Percentiles rank a stretch among this genome's conserved stretches.
Conservation (phyloP, 1,140 invertebrate species). For the Drosophila auraria region DNA sequence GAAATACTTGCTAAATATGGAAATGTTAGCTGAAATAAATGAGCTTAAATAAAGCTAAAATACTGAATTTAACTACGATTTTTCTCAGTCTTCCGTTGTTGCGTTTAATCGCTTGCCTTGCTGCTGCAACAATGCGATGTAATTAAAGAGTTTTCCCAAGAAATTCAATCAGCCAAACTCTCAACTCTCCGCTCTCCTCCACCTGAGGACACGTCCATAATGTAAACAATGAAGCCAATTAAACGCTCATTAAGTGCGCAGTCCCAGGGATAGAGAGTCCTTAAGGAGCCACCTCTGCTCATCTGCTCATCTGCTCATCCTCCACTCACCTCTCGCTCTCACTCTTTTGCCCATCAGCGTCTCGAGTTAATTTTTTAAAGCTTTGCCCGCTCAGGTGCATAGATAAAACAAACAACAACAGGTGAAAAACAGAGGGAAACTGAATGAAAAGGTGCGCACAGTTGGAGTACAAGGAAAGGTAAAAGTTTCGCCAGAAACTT, state of each 20-base stretch:
- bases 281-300: neutral
- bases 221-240: conserved; percentile 80
- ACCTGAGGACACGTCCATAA: conserved; percentile 47
- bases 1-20: neutral
- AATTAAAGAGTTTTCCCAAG: conserved; percentile 77
- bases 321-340: conserved; percentile 1
- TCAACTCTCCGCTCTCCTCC: conserved; percentile 2
- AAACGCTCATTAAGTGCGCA: conserved; percentile 82
- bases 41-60: neutral
- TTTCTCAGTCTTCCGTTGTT: neutral
- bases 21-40: neutral
- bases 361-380: conserved; percentile 65
- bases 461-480: conserved; percentile 25
- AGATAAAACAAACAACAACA: conserved; percentile 50
- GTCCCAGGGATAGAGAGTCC: conserved; percentile 31
- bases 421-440: conserved; percentile 13
- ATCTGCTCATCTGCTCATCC: neutral
- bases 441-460: conserved; percentile 6
- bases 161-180: conserved; percentile 71
- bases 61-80: neutral
- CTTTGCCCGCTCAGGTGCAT: conserved; percentile 44
- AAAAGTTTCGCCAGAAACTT: conserved; percentile 42
- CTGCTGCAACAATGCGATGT: conserved; percentile 68
- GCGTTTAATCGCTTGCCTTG: conserved; percentile 23
- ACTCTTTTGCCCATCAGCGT: conserved; percentile 29